Percentiles rank a stretch among this genome's conserved stretches.
phyloP scores from a whole-genome alignment of 2,113 vertebrate species.

The Crypturellus undulatus region DNA sequence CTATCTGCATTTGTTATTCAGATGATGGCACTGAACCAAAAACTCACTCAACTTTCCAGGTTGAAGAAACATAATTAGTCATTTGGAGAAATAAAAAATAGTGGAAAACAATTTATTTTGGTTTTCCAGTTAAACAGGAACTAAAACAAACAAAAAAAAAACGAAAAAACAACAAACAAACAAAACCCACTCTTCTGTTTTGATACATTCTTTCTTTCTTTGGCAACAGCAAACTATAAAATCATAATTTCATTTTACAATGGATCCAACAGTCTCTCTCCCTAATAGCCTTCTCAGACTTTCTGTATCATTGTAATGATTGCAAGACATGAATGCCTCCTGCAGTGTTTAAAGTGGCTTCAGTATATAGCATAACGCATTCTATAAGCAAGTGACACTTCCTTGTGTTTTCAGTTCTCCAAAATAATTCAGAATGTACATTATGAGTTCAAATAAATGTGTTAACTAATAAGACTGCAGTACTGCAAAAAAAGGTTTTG shows the following conservation, averaged over 20 bases:
- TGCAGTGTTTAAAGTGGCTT: conserved; percentile 37
- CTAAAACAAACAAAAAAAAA: background rate
- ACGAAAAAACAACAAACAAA: background rate
- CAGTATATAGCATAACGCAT: background rate
- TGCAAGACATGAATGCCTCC: conserved; percentile 40
- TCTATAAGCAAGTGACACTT: conserved; percentile 30
- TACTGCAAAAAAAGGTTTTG: background rate
- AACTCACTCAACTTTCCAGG: conserved; percentile 22
- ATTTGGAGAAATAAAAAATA: conserved; percentile 34
- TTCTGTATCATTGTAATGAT: conserved; percentile 29
- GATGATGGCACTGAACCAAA: background rate
- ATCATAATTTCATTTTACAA: conserved; percentile 57
- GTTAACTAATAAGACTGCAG: background rate
- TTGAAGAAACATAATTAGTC: background rate
- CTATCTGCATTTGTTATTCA: background rate
- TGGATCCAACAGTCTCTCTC: conserved; percentile 5
- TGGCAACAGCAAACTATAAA: conserved; percentile 27
- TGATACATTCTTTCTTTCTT: conserved; percentile 26
- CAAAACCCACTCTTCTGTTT: background rate
- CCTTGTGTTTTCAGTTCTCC: background rate
- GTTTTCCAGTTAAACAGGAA: background rate
- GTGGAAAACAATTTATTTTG: conserved; percentile 11
- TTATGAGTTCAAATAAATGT: conserved; percentile 5
- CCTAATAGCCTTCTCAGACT: conserved; percentile 11
- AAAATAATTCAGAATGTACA: background rate